A percentile compares a stretch with the other conserved stretches of the same genome.
phyloP scores from a whole-genome alignment of 1,140 invertebrate genomes.

The Lepidurus arcticus region DNA sequence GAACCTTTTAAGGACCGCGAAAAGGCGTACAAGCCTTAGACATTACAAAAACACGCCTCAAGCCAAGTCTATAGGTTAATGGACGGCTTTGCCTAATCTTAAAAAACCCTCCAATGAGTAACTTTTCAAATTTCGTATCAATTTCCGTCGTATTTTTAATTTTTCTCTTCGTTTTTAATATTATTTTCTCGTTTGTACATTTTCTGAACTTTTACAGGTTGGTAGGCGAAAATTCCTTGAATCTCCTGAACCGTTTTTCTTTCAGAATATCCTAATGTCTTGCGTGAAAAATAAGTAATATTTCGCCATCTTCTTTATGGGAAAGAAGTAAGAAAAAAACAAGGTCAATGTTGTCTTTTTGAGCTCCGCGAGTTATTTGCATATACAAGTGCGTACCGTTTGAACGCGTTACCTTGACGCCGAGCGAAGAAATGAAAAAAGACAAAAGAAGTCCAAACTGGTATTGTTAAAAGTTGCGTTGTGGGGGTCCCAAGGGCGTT shows the following conservation, averaged over 20 bases:
- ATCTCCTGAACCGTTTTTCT: too few species aligned
- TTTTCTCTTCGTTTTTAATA: background rate
- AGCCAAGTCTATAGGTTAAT: background rate
- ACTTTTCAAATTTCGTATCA: too few species aligned
- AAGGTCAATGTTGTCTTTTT: background rate
- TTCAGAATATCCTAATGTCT: too few species aligned
- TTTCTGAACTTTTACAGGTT: background rate
- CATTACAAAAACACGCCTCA: background rate
- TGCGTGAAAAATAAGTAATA: too few species aligned
- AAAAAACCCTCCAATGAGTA: background rate
- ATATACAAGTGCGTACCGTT: constrained; percentile 18
- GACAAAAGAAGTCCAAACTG: background rate
- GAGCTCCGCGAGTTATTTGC: background rate
- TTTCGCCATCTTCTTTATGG: background rate
- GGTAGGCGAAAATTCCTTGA: background rate
- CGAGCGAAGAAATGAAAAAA: background rate
- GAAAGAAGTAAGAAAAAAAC: background rate
- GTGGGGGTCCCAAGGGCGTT: constrained; percentile 20
- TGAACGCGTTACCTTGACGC: constrained; percentile 6
- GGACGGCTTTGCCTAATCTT: background rate
- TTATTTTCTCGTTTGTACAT: background rate
- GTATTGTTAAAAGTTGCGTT: constrained; percentile 18
- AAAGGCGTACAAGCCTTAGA: background rate
- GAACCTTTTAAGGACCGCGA: background rate
- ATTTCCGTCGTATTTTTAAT: background rate